These are phyloP conservation scores for Hylomyscus alleni DNA, from an alignment of 2,797 vertebrate genomes.

Conservation along the genomic window DNA sequence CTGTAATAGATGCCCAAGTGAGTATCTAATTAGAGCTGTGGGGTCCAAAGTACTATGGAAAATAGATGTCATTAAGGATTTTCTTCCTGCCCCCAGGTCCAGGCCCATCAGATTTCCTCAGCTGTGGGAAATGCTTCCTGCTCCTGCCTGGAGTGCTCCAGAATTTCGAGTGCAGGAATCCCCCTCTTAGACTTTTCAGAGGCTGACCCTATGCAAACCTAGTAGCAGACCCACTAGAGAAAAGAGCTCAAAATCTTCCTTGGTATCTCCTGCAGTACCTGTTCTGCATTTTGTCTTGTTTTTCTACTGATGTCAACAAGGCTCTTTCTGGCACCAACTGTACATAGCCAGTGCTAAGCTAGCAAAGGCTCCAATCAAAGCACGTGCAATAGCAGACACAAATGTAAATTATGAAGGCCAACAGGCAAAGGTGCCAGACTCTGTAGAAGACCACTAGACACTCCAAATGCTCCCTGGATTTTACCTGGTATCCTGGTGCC, in stretches of 20 bases:
- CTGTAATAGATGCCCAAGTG: background rate
- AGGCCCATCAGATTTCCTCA: background rate
- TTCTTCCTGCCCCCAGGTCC: background rate
- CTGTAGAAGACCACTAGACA: background rate
- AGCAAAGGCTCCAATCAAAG: background rate
- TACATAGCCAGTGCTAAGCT: background rate
- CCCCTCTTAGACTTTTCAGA: background rate
- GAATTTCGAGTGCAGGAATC: background rate
- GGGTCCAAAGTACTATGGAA: background rate
- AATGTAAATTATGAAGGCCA: background rate
- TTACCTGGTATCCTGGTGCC: background rate
- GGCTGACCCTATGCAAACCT: background rate
- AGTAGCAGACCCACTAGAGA: background rate
- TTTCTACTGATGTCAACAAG: background rate
- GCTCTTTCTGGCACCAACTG: background rate
- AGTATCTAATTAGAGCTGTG: background rate
- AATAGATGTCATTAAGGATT: background rate
- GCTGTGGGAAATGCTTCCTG: background rate
- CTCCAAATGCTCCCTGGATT: background rate
- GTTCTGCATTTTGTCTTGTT: too few relatives aligned
- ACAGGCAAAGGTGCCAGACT: background rate
- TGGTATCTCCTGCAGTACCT: too few relatives aligned
- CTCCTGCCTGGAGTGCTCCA: background rate
- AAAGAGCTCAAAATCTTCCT: background rate
- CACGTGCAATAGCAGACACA: background rate